Conservation (phyloP, 2,797 vertebrate genomes). For the Sylvilagus floridanus region DNA sequence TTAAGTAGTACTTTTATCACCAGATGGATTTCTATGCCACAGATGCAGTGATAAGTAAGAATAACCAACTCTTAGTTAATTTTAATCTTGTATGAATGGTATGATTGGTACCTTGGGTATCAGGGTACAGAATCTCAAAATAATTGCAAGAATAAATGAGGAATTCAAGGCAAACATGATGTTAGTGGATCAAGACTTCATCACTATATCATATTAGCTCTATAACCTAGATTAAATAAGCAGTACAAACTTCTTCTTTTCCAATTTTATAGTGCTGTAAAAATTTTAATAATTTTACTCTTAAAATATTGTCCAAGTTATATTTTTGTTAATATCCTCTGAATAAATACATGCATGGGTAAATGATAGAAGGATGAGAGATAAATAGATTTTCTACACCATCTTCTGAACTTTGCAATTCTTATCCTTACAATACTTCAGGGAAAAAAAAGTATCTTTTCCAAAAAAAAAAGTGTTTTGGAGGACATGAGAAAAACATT, state of each 20-base stretch:
- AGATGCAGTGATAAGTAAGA: background rate
- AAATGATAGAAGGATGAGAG: background rate
- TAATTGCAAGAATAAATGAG: background rate
- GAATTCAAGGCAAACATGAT: background rate
- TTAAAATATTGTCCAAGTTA: background rate
- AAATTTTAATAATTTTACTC: background rate
- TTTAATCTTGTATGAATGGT: background rate
- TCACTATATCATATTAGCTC: background rate
- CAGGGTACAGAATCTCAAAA: background rate
- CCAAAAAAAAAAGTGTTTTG: background rate
- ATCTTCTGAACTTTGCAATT: background rate
- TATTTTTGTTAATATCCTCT: background rate
- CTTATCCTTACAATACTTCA: background rate
- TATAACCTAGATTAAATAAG: background rate
- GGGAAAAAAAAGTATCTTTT: background rate
- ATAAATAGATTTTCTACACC: background rate
- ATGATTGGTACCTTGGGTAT: background rate
- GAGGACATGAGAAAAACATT: background rate
- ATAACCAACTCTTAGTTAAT: background rate
- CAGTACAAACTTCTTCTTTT: background rate
- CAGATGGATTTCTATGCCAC: background rate
- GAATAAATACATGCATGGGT: no score
- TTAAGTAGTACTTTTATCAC: constrained; percentile 41
- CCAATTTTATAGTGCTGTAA: background rate
- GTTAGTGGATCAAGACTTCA: background rate